phyloP scores from a whole-genome alignment of 2,113 vertebrate genomes.

The Microtus montanus region DNA sequence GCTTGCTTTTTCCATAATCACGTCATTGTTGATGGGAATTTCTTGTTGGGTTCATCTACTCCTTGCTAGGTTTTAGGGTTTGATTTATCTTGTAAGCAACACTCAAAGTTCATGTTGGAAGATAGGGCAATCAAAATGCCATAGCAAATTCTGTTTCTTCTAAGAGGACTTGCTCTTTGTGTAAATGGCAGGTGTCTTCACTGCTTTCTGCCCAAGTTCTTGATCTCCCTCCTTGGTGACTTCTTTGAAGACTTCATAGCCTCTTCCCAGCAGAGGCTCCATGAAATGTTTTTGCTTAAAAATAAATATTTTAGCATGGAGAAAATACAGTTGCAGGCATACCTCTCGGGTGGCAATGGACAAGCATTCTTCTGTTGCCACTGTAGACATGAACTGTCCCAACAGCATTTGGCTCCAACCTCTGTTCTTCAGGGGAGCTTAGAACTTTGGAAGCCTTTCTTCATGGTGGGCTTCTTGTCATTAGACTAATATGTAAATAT shows the following conservation, averaged over 20 bases:
- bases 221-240: not conserved
- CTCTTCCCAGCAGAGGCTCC: not conserved
- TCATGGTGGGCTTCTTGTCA: not conserved
- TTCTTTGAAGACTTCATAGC: constrained; percentile 1
- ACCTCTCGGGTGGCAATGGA: not conserved
- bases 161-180: not conserved
- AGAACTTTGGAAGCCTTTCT: not conserved
- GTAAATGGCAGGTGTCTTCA: not conserved
- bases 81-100: not conserved
- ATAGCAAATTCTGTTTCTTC: not conserved
- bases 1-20: not conserved
- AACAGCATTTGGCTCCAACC: rapidly evolving
- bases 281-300: constrained; percentile 25
- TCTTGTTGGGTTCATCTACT: not conserved
- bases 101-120: constrained; percentile 2
- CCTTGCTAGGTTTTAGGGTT: constrained; percentile 9
- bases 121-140: not conserved
- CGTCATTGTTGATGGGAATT: not conserved
- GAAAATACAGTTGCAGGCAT: not conserved
- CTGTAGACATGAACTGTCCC: rapidly evolving
- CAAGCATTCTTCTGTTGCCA: rapidly evolving
- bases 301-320: not conserved
- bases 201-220: not conserved
- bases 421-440: not conserved
- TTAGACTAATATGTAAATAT: not conserved